Conservation (phyloP, 2,888 invertebrate species). For the Exephanes ischioxanthus region DNA sequence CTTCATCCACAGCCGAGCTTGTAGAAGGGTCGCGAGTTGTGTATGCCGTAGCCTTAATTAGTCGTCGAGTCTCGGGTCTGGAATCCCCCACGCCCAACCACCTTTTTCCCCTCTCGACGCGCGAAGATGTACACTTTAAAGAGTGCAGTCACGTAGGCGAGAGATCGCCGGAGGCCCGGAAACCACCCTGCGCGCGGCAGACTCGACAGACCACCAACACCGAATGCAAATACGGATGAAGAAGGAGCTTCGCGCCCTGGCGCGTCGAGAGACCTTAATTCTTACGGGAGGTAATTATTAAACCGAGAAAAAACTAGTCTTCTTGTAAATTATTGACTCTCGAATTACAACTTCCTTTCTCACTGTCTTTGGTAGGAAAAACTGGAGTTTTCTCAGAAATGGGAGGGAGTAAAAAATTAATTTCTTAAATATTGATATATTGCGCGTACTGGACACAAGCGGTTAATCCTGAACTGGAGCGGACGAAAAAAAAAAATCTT, state of each 20-base stretch:
- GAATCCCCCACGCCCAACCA: conserved; percentile 5
- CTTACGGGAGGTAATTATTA: background rate
- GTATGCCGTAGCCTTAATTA: conserved; percentile 52
- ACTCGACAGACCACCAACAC: conserved; percentile 9
- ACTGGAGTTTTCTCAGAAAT: too few species aligned
- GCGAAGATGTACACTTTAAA: conserved; percentile 40
- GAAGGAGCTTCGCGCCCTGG: background rate
- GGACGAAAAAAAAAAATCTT: background rate
- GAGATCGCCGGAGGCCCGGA: conserved; percentile 29
- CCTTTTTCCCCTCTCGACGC: conserved; percentile 41
- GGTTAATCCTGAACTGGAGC: too few species aligned
- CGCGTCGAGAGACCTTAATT: conserved; percentile 7
- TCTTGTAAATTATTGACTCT: background rate
- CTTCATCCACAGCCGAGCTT: background rate
- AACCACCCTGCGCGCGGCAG: conserved; percentile 22
- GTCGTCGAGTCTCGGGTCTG: conserved; percentile 38
- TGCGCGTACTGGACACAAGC: too few species aligned
- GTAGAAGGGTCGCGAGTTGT: conserved; percentile 23
- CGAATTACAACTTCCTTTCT: too few species aligned
- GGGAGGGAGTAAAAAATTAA: too few species aligned
- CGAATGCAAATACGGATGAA: conserved; percentile 9
- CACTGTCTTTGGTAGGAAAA: too few species aligned
- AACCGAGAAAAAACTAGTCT: background rate
- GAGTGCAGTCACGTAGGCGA: conserved; percentile 38
- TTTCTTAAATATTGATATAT: too few species aligned